phyloP scores from a whole-genome alignment of 2,888 invertebrate genomes.

The Tenthredo livida region DNA sequence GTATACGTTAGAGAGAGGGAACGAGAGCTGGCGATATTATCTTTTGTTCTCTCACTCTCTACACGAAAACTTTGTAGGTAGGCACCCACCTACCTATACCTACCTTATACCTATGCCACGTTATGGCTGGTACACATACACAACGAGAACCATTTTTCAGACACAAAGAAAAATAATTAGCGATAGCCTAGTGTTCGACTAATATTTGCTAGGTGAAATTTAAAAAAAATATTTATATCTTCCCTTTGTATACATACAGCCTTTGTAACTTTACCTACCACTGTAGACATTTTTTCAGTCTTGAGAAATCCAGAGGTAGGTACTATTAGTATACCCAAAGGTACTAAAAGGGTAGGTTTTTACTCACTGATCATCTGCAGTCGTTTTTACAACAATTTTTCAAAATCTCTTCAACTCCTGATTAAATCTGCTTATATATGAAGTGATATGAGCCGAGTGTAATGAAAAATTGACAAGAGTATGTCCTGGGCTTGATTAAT shows the following conservation, averaged over 20 bases:
- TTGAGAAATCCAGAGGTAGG: conserved; percentile 45
- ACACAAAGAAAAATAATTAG: conserved; percentile 74
- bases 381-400: not conserved
- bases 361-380: not conserved
- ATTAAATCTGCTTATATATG: too few species aligned
- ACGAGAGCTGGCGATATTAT: conserved; percentile 66
- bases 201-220: conserved; percentile 73
- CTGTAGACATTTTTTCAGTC: not conserved
- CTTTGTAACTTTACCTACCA: not conserved
- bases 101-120: not conserved
- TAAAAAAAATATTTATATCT: conserved; percentile 27
- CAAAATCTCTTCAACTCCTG: not conserved
- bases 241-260: not conserved
- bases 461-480: not conserved
- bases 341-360: not conserved
- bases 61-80: conserved; percentile 37
- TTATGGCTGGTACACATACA: not conserved
- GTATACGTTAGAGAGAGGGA: conserved; percentile 57
- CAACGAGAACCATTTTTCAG: conserved; percentile 53
- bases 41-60: conserved; percentile 70
- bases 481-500: not conserved
- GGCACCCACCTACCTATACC: not conserved
- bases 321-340: conserved; percentile 8
- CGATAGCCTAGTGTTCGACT: conserved; percentile 74
- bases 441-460: too few species aligned